Conservation (phyloP, 2,113 vertebrate genomes). For the Engraulis encrasicolus region DNA sequence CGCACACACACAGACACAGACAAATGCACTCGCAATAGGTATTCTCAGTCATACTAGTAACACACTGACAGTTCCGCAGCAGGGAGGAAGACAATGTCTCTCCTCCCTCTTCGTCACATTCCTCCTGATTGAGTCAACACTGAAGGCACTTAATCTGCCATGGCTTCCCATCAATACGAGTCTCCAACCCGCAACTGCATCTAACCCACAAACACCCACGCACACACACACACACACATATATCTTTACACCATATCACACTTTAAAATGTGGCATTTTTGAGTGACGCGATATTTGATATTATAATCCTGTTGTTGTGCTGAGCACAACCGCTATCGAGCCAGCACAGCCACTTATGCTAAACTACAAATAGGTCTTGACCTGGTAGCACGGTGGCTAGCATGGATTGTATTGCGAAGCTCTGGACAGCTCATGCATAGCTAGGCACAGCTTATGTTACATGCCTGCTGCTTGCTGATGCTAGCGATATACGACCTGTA, state of each 20-base stretch:
- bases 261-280: background rate
- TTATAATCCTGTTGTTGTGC: background rate
- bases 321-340: background rate
- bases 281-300: background rate
- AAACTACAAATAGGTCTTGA: too few relatives aligned
- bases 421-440: background rate
- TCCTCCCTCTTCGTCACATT: background rate
- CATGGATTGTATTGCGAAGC: background rate
- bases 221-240: background rate
- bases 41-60: background rate
- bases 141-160: conserved; percentile 12
- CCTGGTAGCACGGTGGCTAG: background rate
- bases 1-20: too few relatives aligned
- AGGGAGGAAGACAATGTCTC: background rate
- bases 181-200: background rate
- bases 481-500: background rate
- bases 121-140: conserved; percentile 7
- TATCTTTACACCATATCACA: background rate
- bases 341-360: background rate
- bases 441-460: background rate
- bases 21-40: background rate
- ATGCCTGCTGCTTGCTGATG: background rate
- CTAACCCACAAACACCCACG: background rate
- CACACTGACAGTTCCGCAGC: background rate
- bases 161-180: background rate